Evolutionary conservation across 2,113 vertebrate species (phyloP).

Genomic region (Hippocampus guttulatus): DNA sequence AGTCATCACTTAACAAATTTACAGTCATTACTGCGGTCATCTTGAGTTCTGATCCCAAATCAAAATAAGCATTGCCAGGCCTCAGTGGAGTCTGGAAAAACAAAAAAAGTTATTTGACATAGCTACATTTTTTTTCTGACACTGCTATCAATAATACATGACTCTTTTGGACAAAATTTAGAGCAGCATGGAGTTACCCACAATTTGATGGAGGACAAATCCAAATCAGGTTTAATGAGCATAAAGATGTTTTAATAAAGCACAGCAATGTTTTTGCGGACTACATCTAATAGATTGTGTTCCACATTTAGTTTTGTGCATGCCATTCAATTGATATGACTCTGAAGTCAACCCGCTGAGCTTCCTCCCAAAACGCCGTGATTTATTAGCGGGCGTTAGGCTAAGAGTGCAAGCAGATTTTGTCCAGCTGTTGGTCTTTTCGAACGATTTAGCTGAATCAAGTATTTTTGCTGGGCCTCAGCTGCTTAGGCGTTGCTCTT

Average conservation of each 20-base stretch:
- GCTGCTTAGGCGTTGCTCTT: conserved; percentile 39
- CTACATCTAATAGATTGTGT: not conserved
- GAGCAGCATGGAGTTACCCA: not conserved
- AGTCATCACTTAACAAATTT: too few species aligned
- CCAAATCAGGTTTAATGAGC: not conserved
- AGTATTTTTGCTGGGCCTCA: conserved; percentile 49
- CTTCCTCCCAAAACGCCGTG: conserved; percentile 34
- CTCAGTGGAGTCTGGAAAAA: too few species aligned
- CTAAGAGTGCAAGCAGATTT: conserved; percentile 37
- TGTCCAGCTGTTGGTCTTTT: conserved; percentile 60
- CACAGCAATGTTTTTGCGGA: too few species aligned
- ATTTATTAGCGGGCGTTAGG: conserved; percentile 40
- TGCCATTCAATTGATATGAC: conserved; percentile 31
- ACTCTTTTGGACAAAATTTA: not conserved
- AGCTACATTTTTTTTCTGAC: too few species aligned
- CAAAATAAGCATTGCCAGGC: too few species aligned
- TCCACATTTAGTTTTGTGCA: conserved; percentile 13
- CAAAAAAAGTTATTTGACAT: not conserved
- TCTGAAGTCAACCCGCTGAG: conserved; percentile 24
- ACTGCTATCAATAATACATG: not conserved
- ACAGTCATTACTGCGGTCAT: too few species aligned
- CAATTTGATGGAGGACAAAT: too few species aligned
- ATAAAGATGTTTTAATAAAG: not conserved
- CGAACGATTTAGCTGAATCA: conserved; percentile 51
- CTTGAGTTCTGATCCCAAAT: too few species aligned